Percentiles rank a stretch among this genome's conserved stretches.
Evolutionary conservation across 2,888 invertebrate species (phyloP).

Genomic region (Chrysolina haemoptera): DNA sequence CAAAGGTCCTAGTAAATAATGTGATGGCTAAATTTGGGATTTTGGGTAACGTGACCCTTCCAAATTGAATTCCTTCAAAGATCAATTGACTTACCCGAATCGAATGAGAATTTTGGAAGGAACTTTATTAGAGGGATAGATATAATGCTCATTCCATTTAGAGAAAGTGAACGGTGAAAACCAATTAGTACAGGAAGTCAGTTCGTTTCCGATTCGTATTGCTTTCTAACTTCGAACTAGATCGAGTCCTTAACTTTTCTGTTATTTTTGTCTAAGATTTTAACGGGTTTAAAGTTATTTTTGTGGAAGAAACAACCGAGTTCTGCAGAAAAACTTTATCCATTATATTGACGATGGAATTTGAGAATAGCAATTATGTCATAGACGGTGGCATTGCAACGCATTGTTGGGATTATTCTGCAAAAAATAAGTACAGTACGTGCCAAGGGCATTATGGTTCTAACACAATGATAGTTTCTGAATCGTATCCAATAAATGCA

Average conservation of each 20-base stretch:
- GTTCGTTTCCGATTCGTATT: background rate
- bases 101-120: slow-evolving; percentile 7
- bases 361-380: no score
- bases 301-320: no score
- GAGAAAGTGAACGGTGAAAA: background rate
- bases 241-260: background rate
- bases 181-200: background rate
- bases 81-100: slow-evolving; percentile 33
- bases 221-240: background rate
- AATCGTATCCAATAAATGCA: no score
- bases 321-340: no score
- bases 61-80: slow-evolving; percentile 41
- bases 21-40: slow-evolving; percentile 15
- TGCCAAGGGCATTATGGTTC: no score
- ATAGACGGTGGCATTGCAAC: no score
- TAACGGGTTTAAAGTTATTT: no score
- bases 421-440: no score
- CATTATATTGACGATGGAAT: no score
- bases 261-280: no score
- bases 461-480: no score
- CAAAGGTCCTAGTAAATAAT: slow-evolving; percentile 19
- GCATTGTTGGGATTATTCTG: no score
- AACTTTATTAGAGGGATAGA: slow-evolving; percentile 8
- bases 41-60: slow-evolving; percentile 29
- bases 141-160: background rate